phyloP scores from a whole-genome alignment of 1,140 invertebrate species.

The Brachionus manjavacas region DNA sequence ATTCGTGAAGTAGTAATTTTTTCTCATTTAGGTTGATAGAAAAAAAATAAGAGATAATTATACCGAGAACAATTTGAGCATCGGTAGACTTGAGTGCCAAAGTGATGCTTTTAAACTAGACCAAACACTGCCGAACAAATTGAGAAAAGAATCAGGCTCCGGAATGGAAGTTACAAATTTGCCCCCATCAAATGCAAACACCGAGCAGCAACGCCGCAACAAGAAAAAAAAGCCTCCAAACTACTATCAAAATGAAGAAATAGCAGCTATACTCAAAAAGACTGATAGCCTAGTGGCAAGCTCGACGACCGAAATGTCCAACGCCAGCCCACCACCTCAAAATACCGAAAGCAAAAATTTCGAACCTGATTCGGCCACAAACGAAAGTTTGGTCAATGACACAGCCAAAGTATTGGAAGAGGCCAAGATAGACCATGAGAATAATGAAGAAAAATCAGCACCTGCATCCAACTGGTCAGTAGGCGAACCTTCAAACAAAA shows the following conservation, averaged over 20 bases:
- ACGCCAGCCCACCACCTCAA: neutral
- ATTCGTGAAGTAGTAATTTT: neutral
- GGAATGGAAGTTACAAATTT: neutral
- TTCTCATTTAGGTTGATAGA: neutral
- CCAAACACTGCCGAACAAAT: neutral
- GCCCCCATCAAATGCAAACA: neutral
- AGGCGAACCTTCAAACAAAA: neutral
- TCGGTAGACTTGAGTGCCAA: neutral
- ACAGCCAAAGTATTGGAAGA: neutral
- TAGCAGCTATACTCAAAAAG: constrained; percentile 29
- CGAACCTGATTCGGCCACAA: neutral
- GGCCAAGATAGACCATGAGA: neutral
- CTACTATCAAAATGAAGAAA: constrained; percentile 40
- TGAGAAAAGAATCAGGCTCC: neutral
- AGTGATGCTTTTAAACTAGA: neutral
- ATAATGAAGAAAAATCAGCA: neutral
- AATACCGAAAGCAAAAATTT: neutral
- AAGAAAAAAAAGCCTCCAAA: constrained; percentile 39
- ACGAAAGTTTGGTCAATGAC: neutral
- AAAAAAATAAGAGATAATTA: neutral
- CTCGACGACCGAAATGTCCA: neutral
- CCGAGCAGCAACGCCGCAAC: constrained; percentile 14
- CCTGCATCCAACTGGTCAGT: neutral
- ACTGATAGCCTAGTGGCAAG: neutral
- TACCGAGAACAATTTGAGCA: neutral